Percentiles rank a stretch among this genome's conserved stretches.
Conservation (phyloP, 2,113 vertebrate species). For the Amia ocellicauda region DNA sequence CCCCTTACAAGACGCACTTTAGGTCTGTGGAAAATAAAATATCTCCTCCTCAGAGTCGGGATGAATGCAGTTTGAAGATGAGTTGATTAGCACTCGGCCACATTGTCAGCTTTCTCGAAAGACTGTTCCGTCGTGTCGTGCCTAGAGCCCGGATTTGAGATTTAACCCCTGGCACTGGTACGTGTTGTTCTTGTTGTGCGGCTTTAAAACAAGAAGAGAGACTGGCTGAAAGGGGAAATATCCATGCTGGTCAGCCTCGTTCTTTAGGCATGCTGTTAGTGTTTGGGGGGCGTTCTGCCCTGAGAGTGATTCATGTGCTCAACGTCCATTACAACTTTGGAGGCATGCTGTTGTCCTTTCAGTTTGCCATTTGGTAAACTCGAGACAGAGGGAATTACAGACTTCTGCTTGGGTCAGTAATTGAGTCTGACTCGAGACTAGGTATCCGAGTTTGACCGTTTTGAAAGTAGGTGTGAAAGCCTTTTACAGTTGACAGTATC, state of each 20-base stretch:
- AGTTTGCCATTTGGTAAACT: not conserved
- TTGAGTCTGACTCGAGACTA: slow-evolving; percentile 23
- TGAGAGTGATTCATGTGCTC: not conserved
- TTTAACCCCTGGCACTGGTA: no score
- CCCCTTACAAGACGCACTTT: slow-evolving; percentile 11
- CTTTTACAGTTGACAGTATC: not conserved
- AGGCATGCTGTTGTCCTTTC: not conserved
- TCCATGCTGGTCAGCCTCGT: no score
- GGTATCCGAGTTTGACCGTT: slow-evolving; percentile 21
- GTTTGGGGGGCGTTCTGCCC: slow-evolving; percentile 6
- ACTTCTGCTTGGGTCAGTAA: slow-evolving; percentile 10
- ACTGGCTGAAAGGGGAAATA: no score
- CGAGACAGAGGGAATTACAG: not conserved
- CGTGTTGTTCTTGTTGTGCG: no score
- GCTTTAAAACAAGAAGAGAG: no score
- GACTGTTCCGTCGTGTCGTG: no score
- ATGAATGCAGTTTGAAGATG: slow-evolving; percentile 25
- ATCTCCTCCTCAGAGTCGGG: slow-evolving; percentile 3
- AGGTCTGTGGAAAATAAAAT: slow-evolving; percentile 24
- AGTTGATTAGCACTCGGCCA: no score
- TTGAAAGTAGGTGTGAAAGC: not conserved
- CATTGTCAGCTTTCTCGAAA: no score
- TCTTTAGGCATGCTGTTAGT: not conserved
- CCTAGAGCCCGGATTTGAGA: no score
- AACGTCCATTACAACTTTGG: not conserved